Evolutionary conservation across 2,797 vertebrate species (phyloP), one percentile per base, ranked within the genome.

Genomic region (Anisognathus igniventris): DNA sequence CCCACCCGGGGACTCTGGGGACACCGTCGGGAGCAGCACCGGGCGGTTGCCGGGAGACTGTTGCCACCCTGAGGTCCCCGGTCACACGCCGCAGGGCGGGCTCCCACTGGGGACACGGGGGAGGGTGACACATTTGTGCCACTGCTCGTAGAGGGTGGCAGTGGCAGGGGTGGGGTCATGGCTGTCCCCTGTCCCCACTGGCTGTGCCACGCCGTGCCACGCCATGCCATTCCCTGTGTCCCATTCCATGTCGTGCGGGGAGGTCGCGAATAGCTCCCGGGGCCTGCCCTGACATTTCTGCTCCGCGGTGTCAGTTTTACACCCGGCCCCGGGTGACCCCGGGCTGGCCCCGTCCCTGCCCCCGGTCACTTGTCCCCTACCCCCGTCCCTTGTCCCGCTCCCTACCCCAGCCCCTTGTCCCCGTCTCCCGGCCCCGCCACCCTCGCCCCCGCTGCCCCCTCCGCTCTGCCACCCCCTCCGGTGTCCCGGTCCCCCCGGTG

Each of bases 241-340:
- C 42, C 37, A 10, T 72, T 72, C 79, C 56, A 4, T 19, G 74
- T 25, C 10, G 17, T 17, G 86, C 39, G 27, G 33, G 12, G 66
- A 40, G 15, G 58, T 80, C 65, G 53, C 65, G 70, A 93, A 91
- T 88, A 88, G 88, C 79, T 85, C 58, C 33, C 25, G 7, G 39
- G 65, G 42, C 76, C 78, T 30, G 74, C 39, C 10, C 48, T 93
- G 92, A 90, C 89, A 95, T 95, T 95, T 93, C 70, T 77, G 78
- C 78, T 72, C 33, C 42, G 78, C 33, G 92, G 94, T 90, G 71
- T 95, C 89, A 92, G 66, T 27, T 86, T 95, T 91, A 86, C 93
- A 56, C 24, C 15, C 31, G 88, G 42, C 93, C 93, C 61, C 42
- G 45, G 33, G 1, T 93, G 93, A 95, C 87, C 91, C 37, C 54